phyloP scores from a whole-genome alignment of 2,797 vertebrate genomes.

The Lindbergichthys nudifrons region DNA sequence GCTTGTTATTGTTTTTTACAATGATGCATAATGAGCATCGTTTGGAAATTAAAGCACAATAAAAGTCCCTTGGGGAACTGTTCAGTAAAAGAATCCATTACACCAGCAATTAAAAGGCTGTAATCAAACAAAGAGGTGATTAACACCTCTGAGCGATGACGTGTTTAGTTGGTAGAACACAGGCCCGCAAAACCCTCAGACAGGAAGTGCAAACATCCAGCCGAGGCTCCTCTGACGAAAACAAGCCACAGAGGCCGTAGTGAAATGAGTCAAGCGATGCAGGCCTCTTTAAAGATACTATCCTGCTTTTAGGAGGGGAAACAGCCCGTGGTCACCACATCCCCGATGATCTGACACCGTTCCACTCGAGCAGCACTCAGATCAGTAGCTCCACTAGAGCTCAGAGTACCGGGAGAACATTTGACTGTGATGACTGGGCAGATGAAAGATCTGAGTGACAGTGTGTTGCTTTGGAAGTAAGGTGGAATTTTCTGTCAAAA shows the following conservation, averaged over 20 bases:
- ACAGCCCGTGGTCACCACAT: slow-evolving; percentile 65
- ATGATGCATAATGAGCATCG: slow-evolving; percentile 5
- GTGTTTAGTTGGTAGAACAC: slow-evolving; percentile 42
- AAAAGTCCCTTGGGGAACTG: slow-evolving; percentile 49
- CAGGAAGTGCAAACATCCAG: slow-evolving; percentile 65
- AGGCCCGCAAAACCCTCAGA: slow-evolving; percentile 54
- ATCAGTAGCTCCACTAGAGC: slow-evolving; percentile 22
- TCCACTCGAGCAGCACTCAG: slow-evolving; percentile 29
- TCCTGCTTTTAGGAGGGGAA: slow-evolving; percentile 58
- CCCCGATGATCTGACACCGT: slow-evolving; percentile 40
- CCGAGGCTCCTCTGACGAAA: slow-evolving; percentile 66
- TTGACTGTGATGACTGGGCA: background rate
- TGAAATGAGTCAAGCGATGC: slow-evolving; percentile 73
- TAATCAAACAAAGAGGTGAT: slow-evolving; percentile 57
- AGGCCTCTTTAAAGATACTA: slow-evolving; percentile 58
- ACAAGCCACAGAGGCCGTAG: slow-evolving; percentile 52
- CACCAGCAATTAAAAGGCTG: slow-evolving; percentile 57
- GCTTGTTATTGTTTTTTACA: slow-evolving; percentile 34
- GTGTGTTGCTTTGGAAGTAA: slow-evolving; percentile 2
- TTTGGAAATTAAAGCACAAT: slow-evolving; percentile 45
- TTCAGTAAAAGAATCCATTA: slow-evolving; percentile 58
- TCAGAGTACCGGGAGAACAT: background rate
- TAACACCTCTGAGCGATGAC: slow-evolving; percentile 64
- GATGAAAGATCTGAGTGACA: background rate
- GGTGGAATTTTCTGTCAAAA: slow-evolving; percentile 11